Evolutionary conservation across 2,888 invertebrate genomes (phyloP), one percentile per base, ranked within the genome.

Genomic region (Pherbina coryleti): DNA sequence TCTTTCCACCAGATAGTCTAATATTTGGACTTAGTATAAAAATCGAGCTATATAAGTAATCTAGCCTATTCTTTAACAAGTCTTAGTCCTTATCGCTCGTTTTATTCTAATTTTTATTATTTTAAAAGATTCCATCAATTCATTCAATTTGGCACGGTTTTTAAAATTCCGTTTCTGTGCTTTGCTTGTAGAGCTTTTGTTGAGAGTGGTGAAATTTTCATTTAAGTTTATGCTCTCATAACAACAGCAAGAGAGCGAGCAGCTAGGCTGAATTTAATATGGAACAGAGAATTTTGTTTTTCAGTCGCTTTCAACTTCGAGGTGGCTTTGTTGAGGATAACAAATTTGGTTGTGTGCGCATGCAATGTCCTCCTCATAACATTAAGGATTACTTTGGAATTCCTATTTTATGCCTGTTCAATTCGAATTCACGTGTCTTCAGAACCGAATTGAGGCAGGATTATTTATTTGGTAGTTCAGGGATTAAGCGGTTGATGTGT

Each of bases 401-500:
- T 19, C 19, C 44, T 37, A 37, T 37, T 67, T 67, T 22, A 37
- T 22, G 37, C 37, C 11, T 44, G 44, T 8, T 67, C 37, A 67
- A 67, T 37, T 67, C 67, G 34, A 19, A 17, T 37, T 67, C 19
- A 34, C 67, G 44, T 67, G 19, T 44, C 67, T n/a, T 44, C 14
- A 19, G 37, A 60, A 9, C 28, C 25, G 2, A 25, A 19, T 55
- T 55, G 2, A 55, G 19, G 0, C 25, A 60, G 60, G 22, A 60
- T 60, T 60, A 60, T 60, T 60, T 25, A 25, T 28, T 14, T 28
- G 14, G 22, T 11, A 14, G 14, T 22, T 28, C n/a, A 19, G 22
- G 67, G 44, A 34, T 67, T 67, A 67, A 37, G n/a, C 8, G 22
- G 19, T 22, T 37, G 37, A 67, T 67, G 67, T 37, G 67, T n/a